These are phyloP conservation scores for Halichondria panicea DNA, from an alignment of 37 sponge, comb jelly and placozoan species.

Conservation along the genomic window DNA sequence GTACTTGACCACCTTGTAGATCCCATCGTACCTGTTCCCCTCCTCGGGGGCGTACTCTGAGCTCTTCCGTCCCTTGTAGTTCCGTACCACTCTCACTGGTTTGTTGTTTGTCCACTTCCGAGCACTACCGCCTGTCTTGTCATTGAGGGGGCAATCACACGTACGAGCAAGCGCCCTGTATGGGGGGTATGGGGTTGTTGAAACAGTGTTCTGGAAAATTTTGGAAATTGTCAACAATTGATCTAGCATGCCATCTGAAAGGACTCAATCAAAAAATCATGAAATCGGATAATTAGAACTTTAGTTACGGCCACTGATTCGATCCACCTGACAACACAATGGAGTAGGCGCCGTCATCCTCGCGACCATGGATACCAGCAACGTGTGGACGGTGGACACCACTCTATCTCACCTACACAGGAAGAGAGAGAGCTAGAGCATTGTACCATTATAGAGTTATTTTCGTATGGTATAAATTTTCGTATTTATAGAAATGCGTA, in stretches of 20 bases:
- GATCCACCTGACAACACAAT: slow-evolving; percentile 94
- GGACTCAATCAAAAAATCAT: too few relatives aligned
- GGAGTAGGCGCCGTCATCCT: slow-evolving; percentile 88
- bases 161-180: slow-evolving; percentile 81
- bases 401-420: slow-evolving; percentile 82
- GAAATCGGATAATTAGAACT: too few relatives aligned
- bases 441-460: too few relatives aligned
- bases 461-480: too few relatives aligned
- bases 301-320: too few relatives aligned
- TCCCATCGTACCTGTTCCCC: slow-evolving; percentile 93
- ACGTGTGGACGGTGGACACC: slow-evolving; percentile 93
- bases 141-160: slow-evolving; percentile 77
- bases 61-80: slow-evolving; percentile 76
- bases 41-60: slow-evolving; percentile 89
- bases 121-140: slow-evolving; percentile 77
- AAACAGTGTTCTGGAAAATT: too few relatives aligned
- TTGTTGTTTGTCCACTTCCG: slow-evolving; percentile 83
- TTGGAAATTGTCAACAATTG: too few relatives aligned
- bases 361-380: slow-evolving; percentile 92
- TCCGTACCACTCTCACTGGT: slow-evolving; percentile 91
- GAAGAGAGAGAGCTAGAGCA: too few relatives aligned
- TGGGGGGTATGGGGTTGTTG: neutral
- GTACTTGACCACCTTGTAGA: slow-evolving; percentile 94
- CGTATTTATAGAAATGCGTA: too few relatives aligned
- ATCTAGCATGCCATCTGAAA: too few relatives aligned